Base-by-base conservation (phyloP, 1,140 invertebrate genomes). In the Dendroctonus ponderosae region DNA sequence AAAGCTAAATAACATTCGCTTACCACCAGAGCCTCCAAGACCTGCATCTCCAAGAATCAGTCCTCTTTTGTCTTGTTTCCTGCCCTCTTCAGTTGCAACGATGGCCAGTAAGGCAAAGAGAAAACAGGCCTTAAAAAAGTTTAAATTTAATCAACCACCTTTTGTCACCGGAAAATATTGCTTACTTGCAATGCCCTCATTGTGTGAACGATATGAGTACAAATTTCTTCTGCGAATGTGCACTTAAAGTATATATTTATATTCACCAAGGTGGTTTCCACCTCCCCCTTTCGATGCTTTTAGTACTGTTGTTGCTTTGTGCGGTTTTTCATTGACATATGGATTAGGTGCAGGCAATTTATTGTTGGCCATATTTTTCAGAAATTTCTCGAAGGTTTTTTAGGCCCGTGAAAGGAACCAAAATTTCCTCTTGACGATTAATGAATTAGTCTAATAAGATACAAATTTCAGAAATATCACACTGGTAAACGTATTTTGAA, bases 151-250 rank as follows among this genome's bases (percentile, higher is more conserved):
- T 56, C 14, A 46, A 39, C 14, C 50, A 52, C 12, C 42, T 7
- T 51, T 66, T 42, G 11, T 48, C 12, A n/a, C 11, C 26, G 9
- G 40, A 49, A 44, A 26, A 61, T 56, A 43, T 8, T 7, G 40
- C 69, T 70, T 66, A 70, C 69, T 70, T 70, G 69, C 40, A 70
- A 67, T 57, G 65, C 65, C 66, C 69, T 67, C 69, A 70, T 70
- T 61, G 15, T 68, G 49, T 39, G 6, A 65, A 50, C 49, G 41
- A 38, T 38, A 26, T 26, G 26, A 26, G 26, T 26, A 62, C 50
- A 15, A 56, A 48, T 61, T 67, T 57, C 15, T 41, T 48, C 40
- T 41, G 39, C 42, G 60, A 68, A 68, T 68, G 66, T 46, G 44
- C 38, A 43, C 11, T n/a, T 7, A 52, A 15, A 15, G 49, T 53